Conservation (phyloP, 2,888 invertebrate species). For the Catonia carolina region DNA sequence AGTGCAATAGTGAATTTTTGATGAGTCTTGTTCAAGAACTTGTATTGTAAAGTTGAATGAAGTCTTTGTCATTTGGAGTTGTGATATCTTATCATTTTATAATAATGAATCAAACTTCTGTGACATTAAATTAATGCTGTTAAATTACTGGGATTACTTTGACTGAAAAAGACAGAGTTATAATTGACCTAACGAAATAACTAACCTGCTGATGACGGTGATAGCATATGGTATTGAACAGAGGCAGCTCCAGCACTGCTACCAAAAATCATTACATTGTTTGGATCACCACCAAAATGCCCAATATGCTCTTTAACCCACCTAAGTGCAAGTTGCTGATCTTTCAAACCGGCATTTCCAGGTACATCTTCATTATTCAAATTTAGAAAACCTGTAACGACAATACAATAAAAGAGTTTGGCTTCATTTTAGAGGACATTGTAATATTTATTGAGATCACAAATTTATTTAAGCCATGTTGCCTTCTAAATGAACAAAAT, state of each 20-base stretch:
- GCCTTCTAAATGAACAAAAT: too few relatives aligned
- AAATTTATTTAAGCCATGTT: too few relatives aligned
- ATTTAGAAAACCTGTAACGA: constrained; percentile 37
- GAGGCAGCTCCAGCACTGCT: constrained; percentile 40
- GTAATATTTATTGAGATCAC: too few relatives aligned
- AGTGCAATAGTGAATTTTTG: too few relatives aligned
- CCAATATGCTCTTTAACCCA: constrained; percentile 36
- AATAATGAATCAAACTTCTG: not conserved
- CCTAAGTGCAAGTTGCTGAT: constrained; percentile 28
- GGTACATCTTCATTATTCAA: constrained; percentile 36
- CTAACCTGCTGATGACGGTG: constrained; percentile 37
- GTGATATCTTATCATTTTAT: too few relatives aligned
- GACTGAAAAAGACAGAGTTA: not conserved
- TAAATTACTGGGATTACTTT: not conserved
- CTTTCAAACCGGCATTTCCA: constrained; percentile 41
- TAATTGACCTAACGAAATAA: constrained; percentile 11
- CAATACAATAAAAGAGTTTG: too few relatives aligned
- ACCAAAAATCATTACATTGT: constrained; percentile 38
- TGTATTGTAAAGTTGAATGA: too few relatives aligned
- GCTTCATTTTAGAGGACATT: too few relatives aligned
- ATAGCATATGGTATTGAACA: constrained; percentile 38
- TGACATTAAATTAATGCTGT: not conserved
- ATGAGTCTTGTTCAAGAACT: too few relatives aligned
- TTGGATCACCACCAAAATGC: constrained; percentile 38
- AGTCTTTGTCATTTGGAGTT: too few relatives aligned